These are phyloP conservation scores for Lasioglossum leucozonium DNA, from an alignment of 2,888 invertebrate genomes.

Conservation along the genomic window DNA sequence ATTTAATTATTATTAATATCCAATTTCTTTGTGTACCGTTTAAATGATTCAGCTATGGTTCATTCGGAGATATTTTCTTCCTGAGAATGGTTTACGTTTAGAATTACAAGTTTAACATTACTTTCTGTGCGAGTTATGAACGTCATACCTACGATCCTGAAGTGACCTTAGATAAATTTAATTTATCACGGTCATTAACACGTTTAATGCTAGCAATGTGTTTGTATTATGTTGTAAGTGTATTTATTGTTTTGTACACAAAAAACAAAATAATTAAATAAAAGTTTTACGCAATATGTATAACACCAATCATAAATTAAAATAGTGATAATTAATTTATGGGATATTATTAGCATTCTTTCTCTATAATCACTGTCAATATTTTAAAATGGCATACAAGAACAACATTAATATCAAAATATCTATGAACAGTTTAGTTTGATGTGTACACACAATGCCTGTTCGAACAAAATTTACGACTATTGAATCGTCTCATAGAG, in stretches of 20 bases:
- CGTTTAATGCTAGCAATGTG: constrained; percentile 33
- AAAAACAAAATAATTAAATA: constrained; percentile 45
- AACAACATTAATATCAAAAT: constrained; percentile 44
- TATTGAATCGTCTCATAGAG: constrained; percentile 19
- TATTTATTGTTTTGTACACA: constrained; percentile 63
- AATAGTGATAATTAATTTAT: constrained; percentile 40
- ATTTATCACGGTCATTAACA: constrained; percentile 39
- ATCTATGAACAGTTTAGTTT: constrained; percentile 40
- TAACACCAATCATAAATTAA: constrained; percentile 46
- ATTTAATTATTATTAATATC: neutral
- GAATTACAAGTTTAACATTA: constrained; percentile 27
- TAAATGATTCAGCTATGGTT: constrained; percentile 29
- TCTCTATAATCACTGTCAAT: constrained; percentile 47
- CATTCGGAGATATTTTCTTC: constrained; percentile 1
- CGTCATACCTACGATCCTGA: constrained; percentile 16
- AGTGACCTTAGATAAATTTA: constrained; percentile 33
- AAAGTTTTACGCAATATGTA: constrained; percentile 49
- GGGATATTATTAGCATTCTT: constrained; percentile 51
- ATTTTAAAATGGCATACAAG: constrained; percentile 40
- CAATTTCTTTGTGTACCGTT: neutral
- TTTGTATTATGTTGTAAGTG: constrained; percentile 51
- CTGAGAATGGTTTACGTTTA: constrained; percentile 25
- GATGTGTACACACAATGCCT: constrained; percentile 22
- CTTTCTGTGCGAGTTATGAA: constrained; percentile 30
- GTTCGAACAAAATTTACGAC: constrained; percentile 8